These are phyloP conservation scores for Nasonia oneida DNA, from an alignment of 2,888 invertebrate species.

Conservation along the genomic window DNA sequence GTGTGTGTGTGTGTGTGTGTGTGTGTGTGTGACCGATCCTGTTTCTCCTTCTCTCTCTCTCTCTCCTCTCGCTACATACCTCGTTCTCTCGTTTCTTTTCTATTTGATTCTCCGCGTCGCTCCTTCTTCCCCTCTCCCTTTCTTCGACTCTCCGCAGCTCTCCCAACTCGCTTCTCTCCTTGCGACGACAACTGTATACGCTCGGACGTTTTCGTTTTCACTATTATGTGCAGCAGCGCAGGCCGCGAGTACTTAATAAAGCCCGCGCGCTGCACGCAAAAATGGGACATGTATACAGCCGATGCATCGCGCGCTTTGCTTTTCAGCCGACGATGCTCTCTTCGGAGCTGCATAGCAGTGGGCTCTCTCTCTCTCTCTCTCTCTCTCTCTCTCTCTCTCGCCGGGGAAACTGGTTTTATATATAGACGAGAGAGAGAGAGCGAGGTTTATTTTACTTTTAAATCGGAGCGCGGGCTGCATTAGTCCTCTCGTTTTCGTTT, in stretches of 20 bases:
- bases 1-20: conserved; percentile 37
- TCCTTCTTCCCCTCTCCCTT: conserved; percentile 7
- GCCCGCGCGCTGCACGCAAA: neutral
- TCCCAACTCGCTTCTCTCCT: conserved; percentile 3
- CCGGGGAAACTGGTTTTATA: conserved; percentile 43
- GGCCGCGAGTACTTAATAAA: neutral
- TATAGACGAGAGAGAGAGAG: conserved; percentile 14
- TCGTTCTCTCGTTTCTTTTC: conserved; percentile 54
- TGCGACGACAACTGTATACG: too few relatives aligned
- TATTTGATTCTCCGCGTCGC: conserved; percentile 54
- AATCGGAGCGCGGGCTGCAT: conserved; percentile 22
- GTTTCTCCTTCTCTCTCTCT: conserved; percentile 58
- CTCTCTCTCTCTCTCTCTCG: neutral
- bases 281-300: conserved; percentile 29
- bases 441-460: conserved; percentile 41
- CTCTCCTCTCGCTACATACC: conserved; percentile 58
- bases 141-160: conserved; percentile 1
- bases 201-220: conserved; percentile 50
- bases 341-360: neutral
- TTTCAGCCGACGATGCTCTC: neutral
- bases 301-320: conserved; percentile 20
- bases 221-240: conserved; percentile 1
- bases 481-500: conserved; percentile 7
- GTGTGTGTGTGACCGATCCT: conserved; percentile 51
- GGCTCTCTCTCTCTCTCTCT: neutral